Evolutionary conservation across 1,140 invertebrate genomes (phyloP).

Genomic region (Pinna nobilis): DNA sequence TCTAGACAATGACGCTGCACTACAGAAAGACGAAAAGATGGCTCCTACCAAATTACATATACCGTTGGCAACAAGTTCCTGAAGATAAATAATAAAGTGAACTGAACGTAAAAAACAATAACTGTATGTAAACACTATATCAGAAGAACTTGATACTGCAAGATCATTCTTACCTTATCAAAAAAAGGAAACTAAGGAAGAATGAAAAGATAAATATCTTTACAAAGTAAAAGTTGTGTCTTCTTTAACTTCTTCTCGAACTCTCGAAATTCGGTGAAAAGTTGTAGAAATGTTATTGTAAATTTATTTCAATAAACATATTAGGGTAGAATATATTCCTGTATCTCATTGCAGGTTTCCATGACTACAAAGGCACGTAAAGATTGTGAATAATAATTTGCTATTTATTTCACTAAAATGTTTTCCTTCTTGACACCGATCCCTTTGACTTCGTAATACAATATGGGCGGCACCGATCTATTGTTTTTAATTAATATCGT

Average conservation of each 20-base stretch:
- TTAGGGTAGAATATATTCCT: no score
- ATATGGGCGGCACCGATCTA: no score
- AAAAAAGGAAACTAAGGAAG: neutral
- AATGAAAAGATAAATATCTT: neutral
- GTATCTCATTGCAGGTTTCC: no score
- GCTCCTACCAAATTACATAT: constrained; percentile 76
- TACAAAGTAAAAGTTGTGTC: neutral
- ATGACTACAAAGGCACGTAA: no score
- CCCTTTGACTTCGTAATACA: no score
- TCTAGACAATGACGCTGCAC: constrained; percentile 76
- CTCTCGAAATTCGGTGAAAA: neutral
- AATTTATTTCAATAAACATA: no score
- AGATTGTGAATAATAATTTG: no score
- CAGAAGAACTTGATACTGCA: no score
- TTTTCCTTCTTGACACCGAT: no score
- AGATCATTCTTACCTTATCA: neutral
- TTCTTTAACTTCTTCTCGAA: neutral
- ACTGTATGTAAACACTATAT: neutral
- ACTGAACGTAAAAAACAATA: neutral
- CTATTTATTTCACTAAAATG: no score
- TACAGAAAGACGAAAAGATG: constrained; percentile 74
- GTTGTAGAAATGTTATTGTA: no score
- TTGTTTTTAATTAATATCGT: no score
- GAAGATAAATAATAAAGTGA: constrained; percentile 30
- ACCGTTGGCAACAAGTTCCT: constrained; percentile 78